These are phyloP conservation scores for Lasioglossum marginatum DNA, from an alignment of 2,888 invertebrate species.

Conservation along the genomic window DNA sequence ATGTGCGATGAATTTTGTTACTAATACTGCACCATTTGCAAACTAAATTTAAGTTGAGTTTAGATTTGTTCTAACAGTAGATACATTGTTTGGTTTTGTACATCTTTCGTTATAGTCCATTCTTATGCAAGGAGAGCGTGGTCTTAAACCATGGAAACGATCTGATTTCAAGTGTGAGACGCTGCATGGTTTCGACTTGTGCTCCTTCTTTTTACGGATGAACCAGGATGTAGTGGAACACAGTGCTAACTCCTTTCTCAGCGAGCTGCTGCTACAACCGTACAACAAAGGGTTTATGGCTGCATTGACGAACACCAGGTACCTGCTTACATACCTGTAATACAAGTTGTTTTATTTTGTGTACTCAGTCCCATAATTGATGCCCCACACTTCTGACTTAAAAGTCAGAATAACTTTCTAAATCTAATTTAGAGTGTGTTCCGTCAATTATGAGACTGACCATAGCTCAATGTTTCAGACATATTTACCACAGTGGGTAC, in stretches of 20 bases:
- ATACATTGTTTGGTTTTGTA: conserved; percentile 61
- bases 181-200: conserved; percentile 34
- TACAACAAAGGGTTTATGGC: conserved; percentile 92
- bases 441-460: not conserved
- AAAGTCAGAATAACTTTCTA: not conserved
- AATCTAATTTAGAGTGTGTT: not conserved
- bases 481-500: conserved; percentile 70
- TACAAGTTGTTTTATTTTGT: conserved; percentile 24
- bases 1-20: not conserved
- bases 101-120: conserved; percentile 43
- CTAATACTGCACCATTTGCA: conserved; percentile 4
- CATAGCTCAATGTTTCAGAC: not conserved
- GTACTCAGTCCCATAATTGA: not conserved
- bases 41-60: conserved; percentile 27
- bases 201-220: conserved; percentile 54
- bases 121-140: conserved; percentile 68
- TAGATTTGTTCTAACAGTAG: conserved; percentile 32
- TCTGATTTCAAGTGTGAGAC: conserved; percentile 43
- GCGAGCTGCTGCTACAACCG: conserved; percentile 90
- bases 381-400: too few species aligned
- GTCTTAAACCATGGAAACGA: conserved; percentile 55
- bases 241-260: conserved; percentile 87
- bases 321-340: conserved; percentile 89
- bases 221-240: conserved; percentile 71
- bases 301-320: conserved; percentile 89